phyloP scores from a whole-genome alignment of 2,797 vertebrate species.

The Gouania willdenowi region DNA sequence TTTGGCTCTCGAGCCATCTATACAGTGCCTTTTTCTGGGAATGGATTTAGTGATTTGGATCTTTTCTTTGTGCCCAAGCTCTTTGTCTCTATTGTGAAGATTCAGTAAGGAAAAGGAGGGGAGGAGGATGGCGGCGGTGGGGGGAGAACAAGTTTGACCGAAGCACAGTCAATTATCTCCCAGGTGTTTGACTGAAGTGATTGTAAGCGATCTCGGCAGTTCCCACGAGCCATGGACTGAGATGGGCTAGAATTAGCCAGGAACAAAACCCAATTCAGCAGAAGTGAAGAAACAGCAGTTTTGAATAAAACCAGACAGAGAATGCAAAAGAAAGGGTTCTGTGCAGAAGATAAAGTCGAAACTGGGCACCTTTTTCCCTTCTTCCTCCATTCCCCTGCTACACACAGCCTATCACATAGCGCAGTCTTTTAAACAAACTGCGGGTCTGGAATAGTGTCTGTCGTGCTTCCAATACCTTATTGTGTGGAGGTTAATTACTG shows the following conservation, averaged over 20 bases:
- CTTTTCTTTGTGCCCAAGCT: conserved; percentile 62
- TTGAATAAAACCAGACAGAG: conserved; percentile 76
- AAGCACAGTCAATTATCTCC: conserved; percentile 80
- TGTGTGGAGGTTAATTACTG: conserved; percentile 84
- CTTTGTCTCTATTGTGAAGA: conserved; percentile 78
- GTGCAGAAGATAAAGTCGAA: conserved; percentile 74
- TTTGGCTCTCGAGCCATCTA: conserved; percentile 67
- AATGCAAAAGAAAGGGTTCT: conserved; percentile 69
- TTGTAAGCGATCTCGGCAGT: conserved; percentile 76
- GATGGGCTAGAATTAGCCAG: conserved; percentile 71
- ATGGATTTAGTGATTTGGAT: conserved; percentile 75
- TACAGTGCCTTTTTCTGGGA: conserved; percentile 65
- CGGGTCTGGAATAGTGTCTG: conserved; percentile 72
- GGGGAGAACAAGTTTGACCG: conserved; percentile 71
- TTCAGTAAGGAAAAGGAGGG: conserved; percentile 45
- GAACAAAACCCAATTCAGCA: conserved; percentile 81
- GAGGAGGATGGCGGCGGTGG: background rate
- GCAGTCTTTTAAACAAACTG: conserved; percentile 72
- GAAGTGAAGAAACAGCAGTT: conserved; percentile 80
- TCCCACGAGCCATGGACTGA: conserved; percentile 71
- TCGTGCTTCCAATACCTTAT: conserved; percentile 75
- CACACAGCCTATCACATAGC: conserved; percentile 69
- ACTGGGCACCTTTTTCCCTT: conserved; percentile 52
- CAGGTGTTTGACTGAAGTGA: conserved; percentile 80
- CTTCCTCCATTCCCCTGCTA: conserved; percentile 51